These are phyloP conservation scores for Drosophila cardini DNA, from an alignment of 1,140 invertebrate genomes.

Conservation along the genomic window DNA sequence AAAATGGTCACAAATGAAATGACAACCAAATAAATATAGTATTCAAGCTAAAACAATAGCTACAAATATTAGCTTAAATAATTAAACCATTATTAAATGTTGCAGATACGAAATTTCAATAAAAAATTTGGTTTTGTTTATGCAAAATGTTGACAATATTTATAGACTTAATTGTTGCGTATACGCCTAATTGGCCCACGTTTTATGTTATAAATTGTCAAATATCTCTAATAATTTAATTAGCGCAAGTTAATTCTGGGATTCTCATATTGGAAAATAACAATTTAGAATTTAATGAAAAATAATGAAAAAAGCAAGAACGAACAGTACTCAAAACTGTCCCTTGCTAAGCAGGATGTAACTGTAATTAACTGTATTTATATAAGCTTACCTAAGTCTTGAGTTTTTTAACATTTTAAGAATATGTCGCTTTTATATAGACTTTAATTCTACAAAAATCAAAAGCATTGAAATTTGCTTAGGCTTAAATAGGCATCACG, in stretches of 20 bases:
- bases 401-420: too few relatives aligned
- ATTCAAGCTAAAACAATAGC: constrained; percentile 47
- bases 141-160: constrained; percentile 32
- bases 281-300: not conserved
- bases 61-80: constrained; percentile 61
- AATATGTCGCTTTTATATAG: too few relatives aligned
- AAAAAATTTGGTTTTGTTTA: constrained; percentile 25
- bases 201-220: constrained; percentile 38
- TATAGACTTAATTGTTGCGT: constrained; percentile 50
- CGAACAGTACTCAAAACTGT: too few relatives aligned
- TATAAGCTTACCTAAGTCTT: too few relatives aligned
- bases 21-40: constrained; percentile 38
- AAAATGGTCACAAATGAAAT: constrained; percentile 75
- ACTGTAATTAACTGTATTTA: too few relatives aligned
- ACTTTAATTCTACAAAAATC: too few relatives aligned
- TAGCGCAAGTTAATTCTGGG: constrained; percentile 45
- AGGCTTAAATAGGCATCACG: not conserved
- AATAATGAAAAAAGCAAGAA: not conserved
- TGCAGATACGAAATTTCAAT: constrained; percentile 58
- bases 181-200: constrained; percentile 25
- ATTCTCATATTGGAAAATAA: not conserved
- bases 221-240: constrained; percentile 54
- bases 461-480: too few relatives aligned
- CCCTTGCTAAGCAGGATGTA: too few relatives aligned
- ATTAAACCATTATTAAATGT: constrained; percentile 64